phyloP scores from a whole-genome alignment of 2,797 vertebrate species.

The Neopelma chrysocephalum region DNA sequence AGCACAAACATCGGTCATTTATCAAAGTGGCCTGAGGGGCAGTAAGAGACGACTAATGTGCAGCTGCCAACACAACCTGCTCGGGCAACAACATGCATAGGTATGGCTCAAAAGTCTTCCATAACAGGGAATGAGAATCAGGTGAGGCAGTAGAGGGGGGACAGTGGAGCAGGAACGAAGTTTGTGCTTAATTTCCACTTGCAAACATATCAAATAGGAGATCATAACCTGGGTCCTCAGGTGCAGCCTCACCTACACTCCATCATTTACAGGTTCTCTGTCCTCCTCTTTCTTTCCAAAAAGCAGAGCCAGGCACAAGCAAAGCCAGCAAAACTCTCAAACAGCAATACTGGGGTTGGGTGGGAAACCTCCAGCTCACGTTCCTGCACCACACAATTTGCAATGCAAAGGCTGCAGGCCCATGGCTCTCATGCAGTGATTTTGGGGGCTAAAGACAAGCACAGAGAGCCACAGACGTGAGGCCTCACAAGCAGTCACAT shows the following conservation, averaged over 20 bases:
- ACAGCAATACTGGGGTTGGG: fast-evolving
- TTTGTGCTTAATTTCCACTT: not conserved
- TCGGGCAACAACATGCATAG: not conserved
- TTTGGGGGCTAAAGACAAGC: not conserved
- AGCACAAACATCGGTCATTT: not conserved
- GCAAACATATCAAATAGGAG: not conserved
- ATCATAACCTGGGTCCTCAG: not conserved
- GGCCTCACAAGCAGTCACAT: fast-evolving
- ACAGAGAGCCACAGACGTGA: fast-evolving
- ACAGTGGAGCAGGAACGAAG: not conserved
- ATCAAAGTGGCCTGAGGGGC: not conserved
- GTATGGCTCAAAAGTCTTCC: not conserved
- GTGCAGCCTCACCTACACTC: not conserved
- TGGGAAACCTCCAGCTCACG: not conserved
- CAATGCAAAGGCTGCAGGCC: not conserved
- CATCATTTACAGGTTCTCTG: not conserved
- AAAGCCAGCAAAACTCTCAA: not conserved
- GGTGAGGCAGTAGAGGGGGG: not conserved
- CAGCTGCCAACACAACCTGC: not conserved
- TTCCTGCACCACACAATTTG: not conserved
- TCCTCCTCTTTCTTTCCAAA: not conserved
- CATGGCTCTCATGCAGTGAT: not conserved
- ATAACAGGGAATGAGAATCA: not conserved
- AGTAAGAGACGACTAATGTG: not conserved
- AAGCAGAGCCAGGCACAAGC: not conserved